These are phyloP conservation scores for Orcinus orca DNA, from an alignment of 2,113 vertebrate genomes.

Conservation along the genomic window DNA sequence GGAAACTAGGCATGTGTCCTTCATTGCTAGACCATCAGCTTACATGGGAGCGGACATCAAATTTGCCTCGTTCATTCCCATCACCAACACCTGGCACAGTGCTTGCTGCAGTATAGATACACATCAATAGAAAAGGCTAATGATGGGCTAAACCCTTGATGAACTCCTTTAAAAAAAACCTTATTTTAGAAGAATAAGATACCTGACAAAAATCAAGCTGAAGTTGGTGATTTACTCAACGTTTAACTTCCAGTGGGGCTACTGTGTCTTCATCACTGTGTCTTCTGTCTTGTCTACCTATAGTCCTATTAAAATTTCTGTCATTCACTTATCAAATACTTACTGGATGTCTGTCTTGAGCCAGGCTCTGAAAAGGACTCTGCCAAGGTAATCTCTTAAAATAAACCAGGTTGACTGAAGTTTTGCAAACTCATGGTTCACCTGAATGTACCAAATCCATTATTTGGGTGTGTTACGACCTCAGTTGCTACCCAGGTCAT, in stretches of 20 bases:
- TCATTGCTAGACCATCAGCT: neutral
- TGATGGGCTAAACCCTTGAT: neutral
- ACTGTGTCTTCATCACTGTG: neutral
- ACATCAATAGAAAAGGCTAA: no score
- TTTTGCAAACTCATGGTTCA: neutral
- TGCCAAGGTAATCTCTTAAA: neutral
- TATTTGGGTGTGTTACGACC: neutral
- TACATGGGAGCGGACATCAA: accelerated
- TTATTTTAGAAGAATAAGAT: neutral
- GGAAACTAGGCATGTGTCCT: neutral
- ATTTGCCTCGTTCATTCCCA: neutral
- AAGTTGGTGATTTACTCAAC: neutral
- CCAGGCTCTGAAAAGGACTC: neutral
- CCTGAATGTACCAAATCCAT: neutral
- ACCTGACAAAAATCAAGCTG: neutral
- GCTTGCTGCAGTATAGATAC: accelerated
- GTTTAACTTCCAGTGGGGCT: neutral
- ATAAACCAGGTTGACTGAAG: neutral
- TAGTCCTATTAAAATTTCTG: neutral
- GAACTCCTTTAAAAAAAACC: neutral
- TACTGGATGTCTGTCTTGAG: neutral
- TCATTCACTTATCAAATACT: neutral
- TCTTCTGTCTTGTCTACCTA: neutral
- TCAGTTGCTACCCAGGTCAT: neutral
- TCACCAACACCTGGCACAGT: neutral